phyloP scores from a whole-genome alignment of 2,797 vertebrate genomes.

The Apodemus agrarius region DNA sequence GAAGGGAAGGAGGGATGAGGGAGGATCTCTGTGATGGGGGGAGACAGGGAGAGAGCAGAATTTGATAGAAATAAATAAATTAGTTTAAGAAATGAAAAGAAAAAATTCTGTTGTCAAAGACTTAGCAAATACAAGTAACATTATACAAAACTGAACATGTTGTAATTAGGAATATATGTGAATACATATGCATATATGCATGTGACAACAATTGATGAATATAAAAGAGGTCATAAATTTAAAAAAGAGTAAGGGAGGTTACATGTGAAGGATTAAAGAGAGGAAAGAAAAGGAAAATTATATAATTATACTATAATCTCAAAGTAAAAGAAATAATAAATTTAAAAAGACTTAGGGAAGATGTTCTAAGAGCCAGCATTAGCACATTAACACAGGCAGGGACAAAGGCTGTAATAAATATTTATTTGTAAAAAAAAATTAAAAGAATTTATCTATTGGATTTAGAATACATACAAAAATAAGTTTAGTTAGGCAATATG shows the following conservation, averaged over 20 bases:
- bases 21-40: background rate
- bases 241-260: background rate
- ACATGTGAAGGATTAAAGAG: background rate
- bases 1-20: background rate
- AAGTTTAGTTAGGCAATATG: background rate
- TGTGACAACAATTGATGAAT: background rate
- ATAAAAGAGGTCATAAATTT: background rate
- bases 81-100: background rate
- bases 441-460: background rate
- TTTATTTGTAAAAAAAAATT: background rate
- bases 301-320: background rate
- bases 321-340: background rate
- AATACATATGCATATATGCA: background rate
- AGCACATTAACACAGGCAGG: background rate
- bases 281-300: background rate
- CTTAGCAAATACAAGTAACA: background rate
- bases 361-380: background rate
- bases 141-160: background rate
- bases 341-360: background rate
- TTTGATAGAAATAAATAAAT: background rate
- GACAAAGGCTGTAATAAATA: background rate
- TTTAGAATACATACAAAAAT: background rate
- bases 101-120: background rate
- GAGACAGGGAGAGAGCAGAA: background rate
- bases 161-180: background rate